phyloP scores from a whole-genome alignment of 2,888 invertebrate species.

The Drosophila rubida region DNA sequence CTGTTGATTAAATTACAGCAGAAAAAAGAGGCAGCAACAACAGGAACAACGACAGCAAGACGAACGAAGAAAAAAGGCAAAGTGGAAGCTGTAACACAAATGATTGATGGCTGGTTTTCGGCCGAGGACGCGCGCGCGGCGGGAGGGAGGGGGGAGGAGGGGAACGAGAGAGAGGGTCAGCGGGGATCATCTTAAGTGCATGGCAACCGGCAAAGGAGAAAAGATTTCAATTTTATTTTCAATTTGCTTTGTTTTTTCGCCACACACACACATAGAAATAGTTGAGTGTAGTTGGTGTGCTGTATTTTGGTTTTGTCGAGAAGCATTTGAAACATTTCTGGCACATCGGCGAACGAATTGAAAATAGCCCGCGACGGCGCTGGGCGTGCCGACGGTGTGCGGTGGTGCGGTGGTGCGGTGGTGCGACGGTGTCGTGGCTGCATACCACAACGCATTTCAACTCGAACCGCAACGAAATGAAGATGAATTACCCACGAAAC shows the following conservation, averaged over 20 bases:
- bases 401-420: constrained; percentile 28
- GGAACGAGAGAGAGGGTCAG: neutral
- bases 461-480: constrained; percentile 83
- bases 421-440: constrained; percentile 59
- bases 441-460: constrained; percentile 80
- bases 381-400: constrained; percentile 9
- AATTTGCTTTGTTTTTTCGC: constrained; percentile 17
- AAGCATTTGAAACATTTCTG: constrained; percentile 79
- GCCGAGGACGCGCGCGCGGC: neutral
- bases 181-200: constrained; percentile 59
- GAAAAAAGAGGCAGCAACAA: constrained; percentile 12
- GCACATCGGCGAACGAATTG: constrained; percentile 68
- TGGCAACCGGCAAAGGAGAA: constrained; percentile 39
- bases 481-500: constrained; percentile 80
- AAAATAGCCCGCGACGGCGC: constrained; percentile 63
- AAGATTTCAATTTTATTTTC: constrained; percentile 45
- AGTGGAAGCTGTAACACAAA: constrained; percentile 51
- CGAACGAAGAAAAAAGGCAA: constrained; percentile 18
- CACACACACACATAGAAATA: constrained; percentile 26
- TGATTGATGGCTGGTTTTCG: constrained; percentile 65
- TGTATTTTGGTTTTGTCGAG: constrained; percentile 43
- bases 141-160: neutral
- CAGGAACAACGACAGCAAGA: neutral
- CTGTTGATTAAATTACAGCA: constrained; percentile 77
- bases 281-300: constrained; percentile 42